Base-by-base conservation (phyloP, 2,888 invertebrate genomes). In the Apamea epomidion region DNA sequence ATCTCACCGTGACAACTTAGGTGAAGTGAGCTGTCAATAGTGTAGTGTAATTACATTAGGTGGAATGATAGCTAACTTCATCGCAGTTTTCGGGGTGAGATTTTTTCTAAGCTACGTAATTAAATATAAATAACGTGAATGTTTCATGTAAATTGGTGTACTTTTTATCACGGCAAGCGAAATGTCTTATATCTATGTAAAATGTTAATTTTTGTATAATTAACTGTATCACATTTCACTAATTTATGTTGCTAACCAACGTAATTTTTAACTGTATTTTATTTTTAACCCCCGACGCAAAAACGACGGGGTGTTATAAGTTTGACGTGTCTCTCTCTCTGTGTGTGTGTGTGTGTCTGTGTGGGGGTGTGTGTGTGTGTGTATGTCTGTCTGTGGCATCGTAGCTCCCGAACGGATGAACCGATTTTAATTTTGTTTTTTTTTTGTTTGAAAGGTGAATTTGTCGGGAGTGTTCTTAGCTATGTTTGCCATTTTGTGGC, bases 151-250 rank as follows among this genome's bases (percentile, higher is more conserved):
- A 82, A 82, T 70, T 25, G 4, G 21, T n/a, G 16, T 60, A 16
- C 29, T 60, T 72, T 76, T 68, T 82, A 82, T 82, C 48, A 60
- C 25, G 25, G 32, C 14, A 70, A 60, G 29, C 48, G 10, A 37
- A 81, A 64, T 74, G 58, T 64, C 74, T 21, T 48, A 32, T 37
- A 84, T 86, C 83, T 82, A 64, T 65, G 74, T 68, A 72, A 74
- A 74, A 77, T 84, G 84, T 62, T 3, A 86, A 68, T 77, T 77
- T 68, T 37, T 86, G 58, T 77, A 60, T 82, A 86, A 86, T 86
- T 74, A 67, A 45, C 58, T 67, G 65, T 74, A 51, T 81, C 69
- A 65, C 69, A 73, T 83, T 83, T 73, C 16, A 32, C 25, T 64
- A 54, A 62, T 72, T 72, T 65, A 16, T 62, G 18, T 54, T 42